Percentiles rank a stretch among this genome's conserved stretches.
These are phyloP conservation scores for Tenualosa ilisha DNA, from an alignment of 2,797 vertebrate species.

Conservation along the genomic window DNA sequence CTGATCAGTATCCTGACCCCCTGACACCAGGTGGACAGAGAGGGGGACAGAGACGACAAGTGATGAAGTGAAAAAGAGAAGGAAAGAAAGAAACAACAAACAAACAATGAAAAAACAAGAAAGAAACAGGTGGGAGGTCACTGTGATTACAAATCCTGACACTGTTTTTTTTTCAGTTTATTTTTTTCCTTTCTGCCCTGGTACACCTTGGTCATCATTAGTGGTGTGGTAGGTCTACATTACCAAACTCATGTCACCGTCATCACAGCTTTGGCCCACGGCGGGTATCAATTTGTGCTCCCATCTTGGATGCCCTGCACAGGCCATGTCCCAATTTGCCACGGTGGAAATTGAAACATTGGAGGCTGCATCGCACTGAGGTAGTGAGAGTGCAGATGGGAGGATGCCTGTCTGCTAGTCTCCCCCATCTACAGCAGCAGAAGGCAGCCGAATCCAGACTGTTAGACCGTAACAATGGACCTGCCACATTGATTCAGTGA, in stretches of 20 bases:
- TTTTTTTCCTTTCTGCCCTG: neutral
- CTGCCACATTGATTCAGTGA: neutral
- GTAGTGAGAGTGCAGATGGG: neutral
- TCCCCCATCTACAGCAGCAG: neutral
- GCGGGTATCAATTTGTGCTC: neutral
- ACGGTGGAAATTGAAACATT: neutral
- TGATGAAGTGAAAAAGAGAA: neutral
- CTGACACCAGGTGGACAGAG: neutral
- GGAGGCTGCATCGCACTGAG: neutral
- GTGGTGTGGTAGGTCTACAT: constrained; percentile 12
- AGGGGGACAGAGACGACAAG: neutral
- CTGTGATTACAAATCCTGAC: neutral
- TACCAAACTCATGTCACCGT: constrained; percentile 7
- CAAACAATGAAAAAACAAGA: neutral
- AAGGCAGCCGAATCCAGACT: neutral
- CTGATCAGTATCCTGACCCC: neutral
- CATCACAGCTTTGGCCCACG: neutral
- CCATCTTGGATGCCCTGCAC: neutral
- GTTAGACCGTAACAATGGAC: constrained; percentile 16
- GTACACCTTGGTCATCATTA: constrained; percentile 6
- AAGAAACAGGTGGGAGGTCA: constrained; percentile 8
- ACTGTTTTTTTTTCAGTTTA: neutral
- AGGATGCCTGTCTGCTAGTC: neutral
- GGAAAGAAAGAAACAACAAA: neutral
- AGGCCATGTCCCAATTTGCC: constrained; percentile 8